A percentile compares a stretch with the other conserved stretches of the same genome.
These are phyloP conservation scores for Pediacus dermestoides DNA, from an alignment of 2,888 invertebrate genomes.

Conservation along the genomic window DNA sequence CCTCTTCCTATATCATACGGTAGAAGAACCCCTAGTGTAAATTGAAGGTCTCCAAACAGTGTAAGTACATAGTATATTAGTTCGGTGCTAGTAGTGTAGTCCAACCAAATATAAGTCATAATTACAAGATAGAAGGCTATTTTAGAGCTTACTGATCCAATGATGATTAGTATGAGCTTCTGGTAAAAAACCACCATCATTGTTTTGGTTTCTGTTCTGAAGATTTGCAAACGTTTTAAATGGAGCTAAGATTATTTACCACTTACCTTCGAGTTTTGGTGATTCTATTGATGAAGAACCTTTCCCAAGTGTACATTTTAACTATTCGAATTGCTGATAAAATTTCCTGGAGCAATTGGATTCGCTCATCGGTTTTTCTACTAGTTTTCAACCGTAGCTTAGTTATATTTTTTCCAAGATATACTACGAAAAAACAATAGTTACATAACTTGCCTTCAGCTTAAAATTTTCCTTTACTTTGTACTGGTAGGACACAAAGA, in stretches of 20 bases:
- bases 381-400: constrained; percentile 30
- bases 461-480: too few relatives aligned
- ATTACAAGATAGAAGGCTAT: background rate
- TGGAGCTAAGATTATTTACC: too few relatives aligned
- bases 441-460: too few relatives aligned
- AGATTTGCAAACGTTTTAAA: too few relatives aligned
- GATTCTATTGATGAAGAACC: constrained; percentile 48
- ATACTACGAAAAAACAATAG: too few relatives aligned
- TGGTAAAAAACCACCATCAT: background rate
- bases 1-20: background rate
- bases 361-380: constrained; percentile 40
- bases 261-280: constrained; percentile 48
- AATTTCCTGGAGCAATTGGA: constrained; percentile 38
- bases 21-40: background rate
- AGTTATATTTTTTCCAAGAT: constrained; percentile 24
- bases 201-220: background rate
- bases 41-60: background rate
- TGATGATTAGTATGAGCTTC: background rate
- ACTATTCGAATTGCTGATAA: constrained; percentile 38
- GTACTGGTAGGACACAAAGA: constrained; percentile 14
- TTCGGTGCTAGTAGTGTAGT: background rate
- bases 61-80: constrained; percentile 1
- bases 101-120: background rate
- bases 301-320: constrained; percentile 42
- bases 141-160: background rate